phyloP scores from a whole-genome alignment of 2,797 vertebrate species.

The Remorina albescens region DNA sequence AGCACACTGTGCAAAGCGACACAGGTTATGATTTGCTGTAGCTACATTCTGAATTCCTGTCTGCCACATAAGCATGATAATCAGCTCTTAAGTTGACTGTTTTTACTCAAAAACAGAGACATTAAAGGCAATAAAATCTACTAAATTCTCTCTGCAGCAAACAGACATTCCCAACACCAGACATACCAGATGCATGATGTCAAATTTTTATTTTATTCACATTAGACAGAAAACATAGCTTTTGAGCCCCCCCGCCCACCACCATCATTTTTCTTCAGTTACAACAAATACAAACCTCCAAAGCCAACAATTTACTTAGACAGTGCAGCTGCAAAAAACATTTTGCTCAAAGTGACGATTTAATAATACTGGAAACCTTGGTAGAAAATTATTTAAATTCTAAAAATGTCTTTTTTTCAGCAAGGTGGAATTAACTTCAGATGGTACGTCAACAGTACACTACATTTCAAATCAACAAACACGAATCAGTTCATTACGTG shows the following conservation, averaged over 20 bases:
- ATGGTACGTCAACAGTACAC: not conserved
- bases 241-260: too few relatives aligned
- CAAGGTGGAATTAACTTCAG: not conserved
- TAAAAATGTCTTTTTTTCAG: too few relatives aligned
- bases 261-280: too few relatives aligned
- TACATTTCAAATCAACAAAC: constrained; percentile 1
- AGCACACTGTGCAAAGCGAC: not conserved
- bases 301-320: not conserved
- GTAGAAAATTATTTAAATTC: not conserved
- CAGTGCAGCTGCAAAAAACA: not conserved
- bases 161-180: constrained; percentile 6
- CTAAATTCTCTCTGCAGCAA: constrained; percentile 3
- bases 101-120: constrained; percentile 22
- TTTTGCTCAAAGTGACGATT: not conserved
- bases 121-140: constrained; percentile 21
- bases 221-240: constrained; percentile 3
- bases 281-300: too few relatives aligned
- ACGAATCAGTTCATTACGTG: not conserved
- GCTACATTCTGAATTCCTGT: not conserved
- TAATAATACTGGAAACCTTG: not conserved
- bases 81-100: constrained; percentile 13
- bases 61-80: constrained; percentile 15
- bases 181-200: not conserved
- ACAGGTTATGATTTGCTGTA: not conserved
- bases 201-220: constrained; percentile 8